Conservation (phyloP, 2,888 invertebrate species). For the Gastrophysa polygoni region DNA sequence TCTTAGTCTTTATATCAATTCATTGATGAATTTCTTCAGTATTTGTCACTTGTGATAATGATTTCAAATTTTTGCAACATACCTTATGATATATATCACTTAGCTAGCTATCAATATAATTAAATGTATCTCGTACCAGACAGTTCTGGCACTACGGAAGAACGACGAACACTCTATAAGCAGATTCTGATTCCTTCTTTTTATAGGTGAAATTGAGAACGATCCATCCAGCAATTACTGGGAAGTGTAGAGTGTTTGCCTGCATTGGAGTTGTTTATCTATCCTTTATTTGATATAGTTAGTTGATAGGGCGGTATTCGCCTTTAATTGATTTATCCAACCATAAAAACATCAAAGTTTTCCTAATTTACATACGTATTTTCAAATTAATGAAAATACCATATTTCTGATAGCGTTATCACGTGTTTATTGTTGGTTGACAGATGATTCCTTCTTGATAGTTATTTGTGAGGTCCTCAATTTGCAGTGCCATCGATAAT, state of each 20-base stretch:
- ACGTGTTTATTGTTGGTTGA: not conserved
- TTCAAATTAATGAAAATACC: too few species aligned
- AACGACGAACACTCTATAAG: not conserved
- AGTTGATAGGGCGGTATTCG: not conserved
- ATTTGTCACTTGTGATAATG: too few species aligned
- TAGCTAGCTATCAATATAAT: not conserved
- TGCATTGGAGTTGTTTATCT: not conserved
- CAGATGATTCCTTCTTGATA: not conserved
- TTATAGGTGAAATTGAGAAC: not conserved
- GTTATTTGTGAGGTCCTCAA: too few species aligned
- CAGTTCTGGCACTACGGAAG: not conserved
- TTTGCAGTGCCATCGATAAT: too few species aligned
- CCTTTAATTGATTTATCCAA: not conserved
- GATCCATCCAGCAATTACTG: not conserved
- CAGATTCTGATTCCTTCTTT: not conserved
- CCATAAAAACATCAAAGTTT: not conserved
- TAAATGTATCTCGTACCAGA: not conserved
- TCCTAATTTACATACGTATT: not conserved
- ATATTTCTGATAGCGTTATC: not conserved
- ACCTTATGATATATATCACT: not conserved
- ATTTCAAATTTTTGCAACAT: too few species aligned
- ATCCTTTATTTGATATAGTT: not conserved
- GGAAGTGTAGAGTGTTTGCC: not conserved
- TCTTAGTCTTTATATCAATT: too few species aligned
- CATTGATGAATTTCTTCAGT: too few species aligned